A percentile compares a stretch with the other conserved stretches of the same genome.
These are phyloP conservation scores for Lagria hirta DNA, from an alignment of 2,888 invertebrate species.

Conservation along the genomic window DNA sequence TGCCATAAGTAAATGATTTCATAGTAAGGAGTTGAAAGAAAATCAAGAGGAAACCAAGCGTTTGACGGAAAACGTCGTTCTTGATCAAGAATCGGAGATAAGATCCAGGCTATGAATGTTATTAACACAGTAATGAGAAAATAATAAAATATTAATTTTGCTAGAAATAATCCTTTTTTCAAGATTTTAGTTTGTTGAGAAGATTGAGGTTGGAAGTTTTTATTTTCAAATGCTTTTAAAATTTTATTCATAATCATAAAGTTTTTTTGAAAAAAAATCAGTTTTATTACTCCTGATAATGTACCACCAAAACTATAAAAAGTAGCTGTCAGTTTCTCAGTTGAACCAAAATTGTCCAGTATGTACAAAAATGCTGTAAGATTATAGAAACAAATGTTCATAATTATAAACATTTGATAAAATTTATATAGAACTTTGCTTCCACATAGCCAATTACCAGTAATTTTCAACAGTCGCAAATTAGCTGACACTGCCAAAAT, in stretches of 20 bases:
- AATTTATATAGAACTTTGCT: slow-evolving; percentile 4
- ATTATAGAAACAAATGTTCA: slow-evolving; percentile 11
- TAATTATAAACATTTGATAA: slow-evolving; percentile 6
- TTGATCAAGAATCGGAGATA: slow-evolving; percentile 7
- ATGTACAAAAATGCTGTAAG: slow-evolving; percentile 4
- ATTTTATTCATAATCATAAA: slow-evolving; percentile 2
- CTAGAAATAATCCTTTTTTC: slow-evolving; percentile 4
- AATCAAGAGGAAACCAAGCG: slow-evolving; percentile 16
- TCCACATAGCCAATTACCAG: slow-evolving; percentile 9
- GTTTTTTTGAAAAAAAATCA: slow-evolving; percentile 2
- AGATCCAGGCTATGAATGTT: slow-evolving; percentile 3
- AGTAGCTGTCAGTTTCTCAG: slow-evolving; percentile 11
- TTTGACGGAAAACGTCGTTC: slow-evolving; percentile 11
- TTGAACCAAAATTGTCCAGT: slow-evolving; percentile 4
- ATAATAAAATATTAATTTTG: slow-evolving; percentile 8
- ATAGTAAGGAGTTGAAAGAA: slow-evolving; percentile 6
- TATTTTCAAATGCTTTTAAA: slow-evolving; percentile 1
- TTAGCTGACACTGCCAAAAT: too few species aligned
- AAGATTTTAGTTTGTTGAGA: slow-evolving; percentile 5
- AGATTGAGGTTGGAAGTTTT: slow-evolving; percentile 8
- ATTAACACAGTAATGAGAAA: slow-evolving; percentile 1
- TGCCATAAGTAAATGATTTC: slow-evolving; percentile 9
- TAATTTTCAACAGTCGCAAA: slow-evolving; percentile 5
- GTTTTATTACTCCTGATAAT: slow-evolving; percentile 8
- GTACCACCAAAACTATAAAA: slow-evolving; percentile 10